Evolutionary conservation across 92 coral and sea anemone species (phyloP), one percentile per base, ranked within the genome.

Genomic region (Phenganax marumi): DNA sequence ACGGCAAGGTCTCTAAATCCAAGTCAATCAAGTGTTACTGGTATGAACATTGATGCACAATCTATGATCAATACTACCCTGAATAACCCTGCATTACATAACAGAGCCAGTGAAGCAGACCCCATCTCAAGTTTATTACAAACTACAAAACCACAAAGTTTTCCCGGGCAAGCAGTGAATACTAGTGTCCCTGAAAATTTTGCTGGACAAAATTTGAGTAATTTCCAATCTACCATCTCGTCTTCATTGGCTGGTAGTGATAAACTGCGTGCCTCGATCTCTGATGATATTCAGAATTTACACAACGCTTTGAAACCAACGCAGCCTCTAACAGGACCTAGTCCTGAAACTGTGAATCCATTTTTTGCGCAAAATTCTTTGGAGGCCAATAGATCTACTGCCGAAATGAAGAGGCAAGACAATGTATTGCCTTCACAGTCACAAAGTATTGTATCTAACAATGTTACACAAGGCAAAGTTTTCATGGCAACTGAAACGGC

Each of bases 361-460:
- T 64, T 64, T 25, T 64, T 64, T 25, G 70, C 21, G 23, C 70
- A 64, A 64, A 64, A 64, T 64, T 64, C 70, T 10, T 21, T 46
- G 7, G 65, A 58, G 1, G n/a, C 21, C 0, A 58, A 58, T 25
- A 33, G 12, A 25, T 16, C 65, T 58, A 18, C 70, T 21, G 43
- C 70, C 10, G 47, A 64, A 6, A 22, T 21, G 47, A 64, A 22
- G 0, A 64, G 43, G 47, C 10, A 18, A 10, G 70, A 64, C 0
- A 25, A 25, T 5, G 11, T 64, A 12, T 64, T 64, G 8, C 8
- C 26, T 10, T 64, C 70, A 64, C 70, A 64, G 47, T 46, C 70
- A 25, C 70, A 10, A 64, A 64, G 26, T 64, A 46, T 64, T 7
- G 5, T 64, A 18, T 58, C 65, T 0, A 58, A 58, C 47, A 24